Evolutionary conservation across 2,113 vertebrate genomes (phyloP).

Genomic region (Pholis gunnellus): DNA sequence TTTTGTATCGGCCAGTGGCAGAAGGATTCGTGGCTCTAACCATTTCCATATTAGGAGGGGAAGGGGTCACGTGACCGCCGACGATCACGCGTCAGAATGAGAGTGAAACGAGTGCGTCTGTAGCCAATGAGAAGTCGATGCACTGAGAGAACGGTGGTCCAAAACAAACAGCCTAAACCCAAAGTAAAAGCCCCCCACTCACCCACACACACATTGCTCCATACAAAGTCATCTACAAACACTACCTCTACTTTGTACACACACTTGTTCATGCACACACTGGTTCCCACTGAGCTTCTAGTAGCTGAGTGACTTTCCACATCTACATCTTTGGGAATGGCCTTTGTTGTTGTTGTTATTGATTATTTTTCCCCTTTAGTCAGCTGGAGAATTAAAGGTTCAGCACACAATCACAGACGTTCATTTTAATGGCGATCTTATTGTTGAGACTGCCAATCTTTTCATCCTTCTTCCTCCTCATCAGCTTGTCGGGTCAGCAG

Average conservation of each 20-base stretch:
- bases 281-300: constrained; percentile 20
- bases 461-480: neutral
- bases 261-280: constrained; percentile 9
- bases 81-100: neutral
- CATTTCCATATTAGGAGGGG: neutral
- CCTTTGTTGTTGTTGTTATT: constrained; percentile 27
- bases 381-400: constrained; percentile 39
- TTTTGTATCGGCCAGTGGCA: constrained; percentile 1
- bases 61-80: neutral
- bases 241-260: constrained; percentile 71
- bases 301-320: constrained; percentile 35
- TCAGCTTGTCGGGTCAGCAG: neutral
- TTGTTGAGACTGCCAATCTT: constrained; percentile 36
- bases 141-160: constrained; percentile 61
- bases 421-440: neutral
- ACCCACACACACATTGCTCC: constrained; percentile 35
- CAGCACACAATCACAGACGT: neutral
- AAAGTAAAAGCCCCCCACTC: constrained; percentile 25
- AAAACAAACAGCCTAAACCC: constrained; percentile 57
- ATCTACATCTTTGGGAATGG: constrained; percentile 14
- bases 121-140: constrained; percentile 55
- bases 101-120: neutral
- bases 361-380: neutral
- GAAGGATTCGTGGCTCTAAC: neutral
- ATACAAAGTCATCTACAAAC: constrained; percentile 58